Evolutionary conservation across 1,140 invertebrate species (phyloP), one percentile per base, ranked within the genome.

Genomic region (Leucophenga varia): DNA sequence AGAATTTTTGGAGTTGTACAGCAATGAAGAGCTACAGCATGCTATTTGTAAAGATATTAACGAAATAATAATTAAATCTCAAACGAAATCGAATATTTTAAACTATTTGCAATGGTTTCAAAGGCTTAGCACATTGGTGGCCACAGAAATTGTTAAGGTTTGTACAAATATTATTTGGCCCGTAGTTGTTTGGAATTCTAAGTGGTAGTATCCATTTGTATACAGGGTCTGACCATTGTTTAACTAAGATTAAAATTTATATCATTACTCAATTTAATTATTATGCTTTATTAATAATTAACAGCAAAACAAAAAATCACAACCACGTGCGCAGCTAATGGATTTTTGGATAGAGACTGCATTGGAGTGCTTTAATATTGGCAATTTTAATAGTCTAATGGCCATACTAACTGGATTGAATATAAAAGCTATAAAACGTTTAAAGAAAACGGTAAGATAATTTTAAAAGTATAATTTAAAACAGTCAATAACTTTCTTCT

Each of bases 341-440:
- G 94, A 97, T 73, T 96, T 91, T 72, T 96, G 93, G 87, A 92
- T 97, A 49, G 93, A 97, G 78, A 89, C 91, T 1, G 95, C 92
- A 1, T 80, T 92, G 44, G 93, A 97, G 71, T 96, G 93, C 71
- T 95, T 96, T 72, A 96, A 97, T 78, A 91, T 95, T 54, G 93
- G 93, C 13, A 98, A 98, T 76, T 98, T 97, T 69, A 97, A 98
- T 75, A 96, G 93, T n/a, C 78, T 97, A 4, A 97, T 97, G 93
- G 93, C 93, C 2, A 95, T 97, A 60, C 91, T 97, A 56, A 90
- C 91, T 42, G 93, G 93, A 6, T 80, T 97, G 35, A 95, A 95
- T 73, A 89, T 94, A 86, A 88, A 86, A 3, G 88, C 92, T 14
- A 86, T 97, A 49, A 84, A 89, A 10, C 83, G 94, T 49, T 81